Evolutionary conservation across 2,888 invertebrate species (phyloP).

Genomic region (Notodonta dromedarius): DNA sequence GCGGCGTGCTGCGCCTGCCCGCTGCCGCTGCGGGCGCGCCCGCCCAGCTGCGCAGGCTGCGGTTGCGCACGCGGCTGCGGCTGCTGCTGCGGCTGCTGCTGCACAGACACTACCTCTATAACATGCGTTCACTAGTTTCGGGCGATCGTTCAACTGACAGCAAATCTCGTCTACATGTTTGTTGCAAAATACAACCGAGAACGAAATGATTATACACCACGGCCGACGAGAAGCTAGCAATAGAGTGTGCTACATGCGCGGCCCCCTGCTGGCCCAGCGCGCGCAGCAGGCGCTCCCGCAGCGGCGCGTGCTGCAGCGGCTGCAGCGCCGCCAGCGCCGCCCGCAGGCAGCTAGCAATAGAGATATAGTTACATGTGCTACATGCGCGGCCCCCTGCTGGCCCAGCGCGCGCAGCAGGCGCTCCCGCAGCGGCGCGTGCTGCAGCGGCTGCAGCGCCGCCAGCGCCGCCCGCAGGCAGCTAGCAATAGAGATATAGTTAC

Average conservation of each 20-base stretch:
- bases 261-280: conserved; percentile 44
- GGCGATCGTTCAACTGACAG: no score
- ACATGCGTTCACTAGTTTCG: no score
- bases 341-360: conserved; percentile 85
- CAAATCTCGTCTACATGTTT: no score
- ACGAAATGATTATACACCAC: no score
- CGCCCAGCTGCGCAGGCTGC: conserved; percentile 38
- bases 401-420: conserved; percentile 54
- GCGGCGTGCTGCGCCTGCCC: conserved; percentile 49
- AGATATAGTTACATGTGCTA: background rate
- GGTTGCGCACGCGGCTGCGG: conserved; percentile 23
- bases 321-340: conserved; percentile 90
- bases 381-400: conserved; percentile 18
- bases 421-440: conserved; percentile 79
- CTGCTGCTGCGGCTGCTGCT: conserved; percentile 1
- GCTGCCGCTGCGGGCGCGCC: conserved; percentile 58
- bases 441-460: conserved; percentile 86
- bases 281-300: conserved; percentile 68
- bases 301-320: conserved; percentile 81
- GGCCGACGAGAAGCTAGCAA: no score
- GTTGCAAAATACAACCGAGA: no score
- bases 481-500: background rate
- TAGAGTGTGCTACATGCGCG: conserved; percentile 12
- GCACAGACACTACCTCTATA: background rate
- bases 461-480: conserved; percentile 91